Conservation (phyloP, 2,888 invertebrate species). For the Smittia sp. region DNA sequence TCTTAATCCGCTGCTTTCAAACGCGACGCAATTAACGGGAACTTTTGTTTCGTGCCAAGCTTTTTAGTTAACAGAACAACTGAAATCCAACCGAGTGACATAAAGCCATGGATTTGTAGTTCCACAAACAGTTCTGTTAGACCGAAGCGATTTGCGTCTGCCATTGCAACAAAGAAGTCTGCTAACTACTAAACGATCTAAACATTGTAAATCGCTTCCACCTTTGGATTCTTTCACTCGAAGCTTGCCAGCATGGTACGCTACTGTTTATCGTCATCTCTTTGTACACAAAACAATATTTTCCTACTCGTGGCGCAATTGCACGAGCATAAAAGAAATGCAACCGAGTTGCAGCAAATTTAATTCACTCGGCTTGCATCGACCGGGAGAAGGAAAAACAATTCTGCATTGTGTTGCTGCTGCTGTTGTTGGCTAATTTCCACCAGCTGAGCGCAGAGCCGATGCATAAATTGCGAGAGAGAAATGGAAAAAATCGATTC, state of each 20-base stretch:
- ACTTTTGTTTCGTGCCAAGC: not conserved
- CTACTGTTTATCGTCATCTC: not conserved
- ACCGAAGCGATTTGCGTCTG: not conserved
- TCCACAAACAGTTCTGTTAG: not conserved
- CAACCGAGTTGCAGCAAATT: not conserved
- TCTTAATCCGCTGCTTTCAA: not conserved
- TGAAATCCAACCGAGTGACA: not conserved
- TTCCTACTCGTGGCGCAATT: not conserved
- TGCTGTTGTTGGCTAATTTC: slow-evolving; percentile 1
- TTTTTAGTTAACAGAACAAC: no score
- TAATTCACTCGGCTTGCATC: not conserved
- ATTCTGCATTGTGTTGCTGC: not conserved
- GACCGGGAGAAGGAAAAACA: not conserved
- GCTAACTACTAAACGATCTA: no score
- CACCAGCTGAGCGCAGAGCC: not conserved
- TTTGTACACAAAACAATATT: not conserved
- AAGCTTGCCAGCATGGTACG: not conserved
- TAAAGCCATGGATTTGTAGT: not conserved
- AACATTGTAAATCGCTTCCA: no score
- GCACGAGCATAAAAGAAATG: not conserved
- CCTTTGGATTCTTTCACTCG: not conserved
- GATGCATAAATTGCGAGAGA: not conserved
- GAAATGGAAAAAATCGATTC: not conserved
- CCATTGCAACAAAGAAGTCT: no score
- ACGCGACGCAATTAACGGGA: not conserved